Conservation (phyloP, 2,797 vertebrate genomes). For the Alcedo quadribrachys region DNA sequence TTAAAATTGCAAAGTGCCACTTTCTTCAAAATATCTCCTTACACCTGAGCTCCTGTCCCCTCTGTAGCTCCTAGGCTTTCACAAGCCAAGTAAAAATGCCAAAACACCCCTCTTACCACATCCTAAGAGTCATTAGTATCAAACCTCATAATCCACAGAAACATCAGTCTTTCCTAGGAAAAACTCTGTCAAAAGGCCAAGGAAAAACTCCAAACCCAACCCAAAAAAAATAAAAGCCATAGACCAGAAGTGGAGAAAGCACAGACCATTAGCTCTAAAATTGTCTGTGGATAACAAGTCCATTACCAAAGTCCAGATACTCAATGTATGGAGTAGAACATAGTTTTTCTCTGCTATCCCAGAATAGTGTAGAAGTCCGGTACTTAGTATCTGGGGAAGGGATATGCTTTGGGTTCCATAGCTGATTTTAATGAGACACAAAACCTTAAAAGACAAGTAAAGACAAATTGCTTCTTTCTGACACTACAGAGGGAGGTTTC, state of each 20-base stretch:
- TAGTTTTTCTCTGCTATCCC: neutral
- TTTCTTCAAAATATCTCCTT: constrained; percentile 1
- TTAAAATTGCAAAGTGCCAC: neutral
- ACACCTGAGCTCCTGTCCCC: neutral
- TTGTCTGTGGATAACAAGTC: neutral
- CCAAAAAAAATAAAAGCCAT: no score
- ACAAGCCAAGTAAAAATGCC: neutral
- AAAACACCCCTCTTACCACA: neutral
- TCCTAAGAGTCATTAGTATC: neutral
- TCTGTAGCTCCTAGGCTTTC: neutral
- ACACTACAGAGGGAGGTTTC: neutral
- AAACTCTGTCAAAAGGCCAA: neutral
- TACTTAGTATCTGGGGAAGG: neutral
- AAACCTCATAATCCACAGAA: neutral
- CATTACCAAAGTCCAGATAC: neutral
- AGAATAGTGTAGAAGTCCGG: neutral
- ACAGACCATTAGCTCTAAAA: neutral
- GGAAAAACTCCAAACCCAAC: neutral
- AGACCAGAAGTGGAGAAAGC: neutral
- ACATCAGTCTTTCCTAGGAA: neutral
- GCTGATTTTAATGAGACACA: neutral
- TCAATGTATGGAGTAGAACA: neutral
- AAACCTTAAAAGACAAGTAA: neutral
- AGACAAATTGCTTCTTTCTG: neutral
- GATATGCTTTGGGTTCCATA: neutral